These are phyloP conservation scores for Rhagoletis zephyria DNA, from an alignment of 1,140 invertebrate species.

Conservation along the genomic window DNA sequence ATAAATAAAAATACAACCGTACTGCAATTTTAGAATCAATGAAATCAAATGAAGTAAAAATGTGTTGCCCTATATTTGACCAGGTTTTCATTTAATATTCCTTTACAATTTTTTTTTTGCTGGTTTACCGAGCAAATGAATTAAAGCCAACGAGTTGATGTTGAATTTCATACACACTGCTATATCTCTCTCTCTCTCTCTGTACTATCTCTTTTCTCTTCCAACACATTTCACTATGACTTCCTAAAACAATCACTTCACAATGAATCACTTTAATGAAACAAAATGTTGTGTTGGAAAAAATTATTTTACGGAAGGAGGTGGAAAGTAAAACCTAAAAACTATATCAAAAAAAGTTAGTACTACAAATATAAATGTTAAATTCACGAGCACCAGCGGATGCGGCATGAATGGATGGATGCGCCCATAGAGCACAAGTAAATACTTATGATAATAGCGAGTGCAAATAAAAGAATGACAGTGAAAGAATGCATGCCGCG, in stretches of 20 bases:
- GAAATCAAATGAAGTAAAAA: no score
- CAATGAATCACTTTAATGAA: constrained; percentile 40
- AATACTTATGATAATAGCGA: constrained; percentile 12
- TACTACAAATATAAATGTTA: background rate
- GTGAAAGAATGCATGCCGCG: background rate
- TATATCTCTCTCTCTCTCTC: background rate
- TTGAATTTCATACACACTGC: background rate
- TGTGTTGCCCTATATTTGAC: constrained; percentile 4
- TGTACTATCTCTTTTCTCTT: background rate
- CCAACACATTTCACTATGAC: no score
- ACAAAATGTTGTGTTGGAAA: constrained; percentile 32
- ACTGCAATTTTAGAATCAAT: no score
- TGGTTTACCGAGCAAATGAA: background rate
- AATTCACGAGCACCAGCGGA: constrained; percentile 3
- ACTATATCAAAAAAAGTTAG: background rate
- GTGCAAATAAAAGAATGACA: background rate
- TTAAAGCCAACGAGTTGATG: background rate
- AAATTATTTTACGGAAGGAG: background rate
- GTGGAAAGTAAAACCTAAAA: constrained; percentile 3
- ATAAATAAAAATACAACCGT: no score
- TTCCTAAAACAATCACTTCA: constrained; percentile 27
- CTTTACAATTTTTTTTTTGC: background rate
- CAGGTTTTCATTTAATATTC: constrained; percentile 21
- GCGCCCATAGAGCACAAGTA: background rate
- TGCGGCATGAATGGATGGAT: constrained; percentile 3